Percentiles rank a stretch among this genome's conserved stretches.
Conservation (phyloP, 2,797 vertebrate species). For the Hoplostethus mediterraneus region DNA sequence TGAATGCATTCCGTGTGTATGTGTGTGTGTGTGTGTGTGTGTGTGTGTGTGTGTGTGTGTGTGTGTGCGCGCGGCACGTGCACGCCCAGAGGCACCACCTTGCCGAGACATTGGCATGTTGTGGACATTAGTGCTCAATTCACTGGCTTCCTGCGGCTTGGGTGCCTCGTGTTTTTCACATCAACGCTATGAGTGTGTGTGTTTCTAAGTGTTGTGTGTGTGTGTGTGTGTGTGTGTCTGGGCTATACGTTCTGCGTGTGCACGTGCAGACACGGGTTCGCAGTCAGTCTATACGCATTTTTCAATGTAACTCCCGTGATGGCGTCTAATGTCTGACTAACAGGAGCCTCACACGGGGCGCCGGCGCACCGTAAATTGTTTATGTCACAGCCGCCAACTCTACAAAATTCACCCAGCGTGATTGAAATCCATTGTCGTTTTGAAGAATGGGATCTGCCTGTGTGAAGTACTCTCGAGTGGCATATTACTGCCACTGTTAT, state of each 20-base stretch:
- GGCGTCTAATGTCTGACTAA: conserved; percentile 65
- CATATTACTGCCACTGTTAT: conserved; percentile 66
- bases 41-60: conserved; percentile 20
- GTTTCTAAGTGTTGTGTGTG: conserved; percentile 5
- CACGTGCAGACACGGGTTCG: conserved; percentile 29
- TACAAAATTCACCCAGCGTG: conserved; percentile 63
- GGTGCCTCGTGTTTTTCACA: conserved; percentile 44
- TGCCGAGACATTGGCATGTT: conserved; percentile 52
- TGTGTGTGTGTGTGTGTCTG: neutral
- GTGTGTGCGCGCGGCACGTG: neutral
- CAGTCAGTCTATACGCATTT: conserved; percentile 34
- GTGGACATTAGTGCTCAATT: conserved; percentile 62
- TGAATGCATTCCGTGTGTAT: conserved; percentile 34
- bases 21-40: conserved; percentile 23
- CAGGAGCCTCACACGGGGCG: conserved; percentile 44
- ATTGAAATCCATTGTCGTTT: conserved; percentile 74
- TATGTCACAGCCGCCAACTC: conserved; percentile 60
- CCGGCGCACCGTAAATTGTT: conserved; percentile 62
- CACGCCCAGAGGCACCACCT: conserved; percentile 49
- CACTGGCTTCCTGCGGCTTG: conserved; percentile 58
- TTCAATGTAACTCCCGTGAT: conserved; percentile 59
- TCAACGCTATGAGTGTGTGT: conserved; percentile 33
- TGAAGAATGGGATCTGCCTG: conserved; percentile 70
- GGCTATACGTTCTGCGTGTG: neutral
- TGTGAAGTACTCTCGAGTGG: conserved; percentile 65